Evolutionary conservation across 2,797 vertebrate genomes (phyloP).

Genomic region (Oreochromis mossambicus): DNA sequence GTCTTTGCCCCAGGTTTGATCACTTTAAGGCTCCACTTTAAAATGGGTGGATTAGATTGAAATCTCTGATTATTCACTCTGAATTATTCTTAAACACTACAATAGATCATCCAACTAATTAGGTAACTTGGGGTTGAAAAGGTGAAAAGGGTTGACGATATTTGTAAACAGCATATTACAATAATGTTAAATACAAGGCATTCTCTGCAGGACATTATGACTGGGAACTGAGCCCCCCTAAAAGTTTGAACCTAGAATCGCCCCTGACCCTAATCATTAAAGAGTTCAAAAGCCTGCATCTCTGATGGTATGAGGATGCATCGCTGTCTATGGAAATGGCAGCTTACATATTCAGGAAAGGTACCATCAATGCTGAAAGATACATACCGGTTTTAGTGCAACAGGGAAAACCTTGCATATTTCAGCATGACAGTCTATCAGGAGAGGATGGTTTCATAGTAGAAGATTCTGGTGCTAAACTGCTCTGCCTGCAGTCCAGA

Average conservation of each 20-base stretch:
- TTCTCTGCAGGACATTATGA: not conserved
- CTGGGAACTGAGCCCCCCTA: not conserved
- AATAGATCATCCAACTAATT: not conserved
- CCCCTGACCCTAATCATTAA: not conserved
- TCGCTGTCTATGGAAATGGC: not conserved
- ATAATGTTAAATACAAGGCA: not conserved
- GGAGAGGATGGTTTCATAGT: not conserved
- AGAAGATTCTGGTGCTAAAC: not conserved
- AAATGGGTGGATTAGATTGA: not conserved
- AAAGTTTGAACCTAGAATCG: accelerated
- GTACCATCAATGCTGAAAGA: not conserved
- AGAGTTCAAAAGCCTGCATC: not conserved
- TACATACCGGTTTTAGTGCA: not conserved
- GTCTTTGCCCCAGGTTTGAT: not conserved
- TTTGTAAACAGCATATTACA: not conserved
- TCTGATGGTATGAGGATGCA: not conserved
- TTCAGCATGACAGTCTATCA: not conserved
- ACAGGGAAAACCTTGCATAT: not conserved
- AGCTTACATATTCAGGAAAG: not conserved
- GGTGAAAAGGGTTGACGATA: not conserved
- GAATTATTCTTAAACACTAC: not conserved
- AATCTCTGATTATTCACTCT: not conserved
- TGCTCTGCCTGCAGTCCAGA: not conserved
- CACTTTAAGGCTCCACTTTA: not conserved
- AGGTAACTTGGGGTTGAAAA: not conserved